Base-by-base conservation (phyloP, 2,888 invertebrate species). In the Synanthedon myopaeformis region DNA sequence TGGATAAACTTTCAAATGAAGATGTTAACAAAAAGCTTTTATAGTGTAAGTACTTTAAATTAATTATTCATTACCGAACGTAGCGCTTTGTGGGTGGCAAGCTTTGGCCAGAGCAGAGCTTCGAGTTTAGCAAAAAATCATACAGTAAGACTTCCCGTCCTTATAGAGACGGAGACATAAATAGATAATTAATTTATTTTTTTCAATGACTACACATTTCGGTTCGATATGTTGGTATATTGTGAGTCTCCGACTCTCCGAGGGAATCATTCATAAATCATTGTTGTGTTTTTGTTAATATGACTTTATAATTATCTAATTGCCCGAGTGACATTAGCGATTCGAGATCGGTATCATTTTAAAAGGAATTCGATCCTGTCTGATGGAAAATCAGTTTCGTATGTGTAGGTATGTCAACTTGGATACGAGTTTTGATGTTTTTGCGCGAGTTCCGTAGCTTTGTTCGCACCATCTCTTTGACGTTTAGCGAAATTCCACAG, bases 391-490 rank as follows among this genome's bases (percentile, higher is more conserved):
- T 10, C 48, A 48, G 35, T 14, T 23, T 14, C 28, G 35, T n/a
- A 13, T 23, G 49, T 23, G 10, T 51, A n/a, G 52, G 49, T 51
- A 45, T 48, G 53, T 51, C 52, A 45, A 41, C 42, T 51, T 42
- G 23, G 54, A 49, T 49, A 35, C 51, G 28, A 51, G 58, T 59
- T 67, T 62, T 62, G 62, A 57, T 56, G 72, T 85, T 85, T 86
- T 86, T 85, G 74, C 67, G 61, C 76, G 79, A 82, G 66, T 71
- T 74, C 81, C 76, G 60, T 57, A 62, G 62, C 61, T 66, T 76
- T 83, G 86, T 85, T 82, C 78, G 74, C 79, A 75, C 78, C 76
- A 69, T 63, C 66, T 70, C 74, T 72, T 70, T 73, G 74, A 74
- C 73, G 69, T 76, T 78, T 77, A 73, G 72, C 72, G 70, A 78